A percentile compares a stretch with the other conserved stretches of the same genome.
phyloP scores from a whole-genome alignment of 2,888 invertebrate genomes.

The Pandemis heparana region DNA sequence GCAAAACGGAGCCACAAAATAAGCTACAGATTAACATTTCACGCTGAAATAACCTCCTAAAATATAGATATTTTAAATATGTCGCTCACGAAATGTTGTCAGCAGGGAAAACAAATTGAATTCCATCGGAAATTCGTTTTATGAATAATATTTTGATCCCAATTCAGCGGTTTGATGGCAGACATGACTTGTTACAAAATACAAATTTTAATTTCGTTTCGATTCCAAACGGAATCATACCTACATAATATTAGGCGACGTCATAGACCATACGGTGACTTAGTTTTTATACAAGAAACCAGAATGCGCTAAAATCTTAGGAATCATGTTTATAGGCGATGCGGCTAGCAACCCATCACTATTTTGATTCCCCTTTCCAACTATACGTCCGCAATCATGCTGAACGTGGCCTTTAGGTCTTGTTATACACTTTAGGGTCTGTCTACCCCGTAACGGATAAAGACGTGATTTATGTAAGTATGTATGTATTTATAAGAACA shows the following conservation, averaged over 20 bases:
- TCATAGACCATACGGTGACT: neutral
- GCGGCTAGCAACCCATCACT: too few species aligned
- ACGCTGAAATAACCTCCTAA: neutral
- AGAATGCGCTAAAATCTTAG: neutral
- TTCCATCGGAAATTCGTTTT: slow-evolving; percentile 9
- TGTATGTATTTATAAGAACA: too few species aligned
- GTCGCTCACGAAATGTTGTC: neutral
- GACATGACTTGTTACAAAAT: neutral
- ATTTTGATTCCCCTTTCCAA: too few species aligned
- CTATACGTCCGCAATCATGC: too few species aligned
- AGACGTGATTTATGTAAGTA: too few species aligned
- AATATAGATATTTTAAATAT: slow-evolving; percentile 5
- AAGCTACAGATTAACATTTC: neutral
- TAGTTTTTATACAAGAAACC: neutral
- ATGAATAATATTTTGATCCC: slow-evolving; percentile 16
- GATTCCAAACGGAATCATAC: slow-evolving; percentile 2
- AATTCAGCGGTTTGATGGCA: neutral
- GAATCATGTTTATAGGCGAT: too few species aligned
- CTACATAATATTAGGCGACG: neutral
- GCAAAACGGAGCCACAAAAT: neutral
- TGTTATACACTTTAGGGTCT: too few species aligned
- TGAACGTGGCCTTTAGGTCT: too few species aligned
- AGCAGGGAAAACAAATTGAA: neutral
- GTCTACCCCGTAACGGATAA: too few species aligned
- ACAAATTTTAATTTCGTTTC: neutral